Percentiles rank a stretch among this genome's conserved stretches.
phyloP scores from a whole-genome alignment of 2,888 invertebrate species.

The Hyalella azteca region DNA sequence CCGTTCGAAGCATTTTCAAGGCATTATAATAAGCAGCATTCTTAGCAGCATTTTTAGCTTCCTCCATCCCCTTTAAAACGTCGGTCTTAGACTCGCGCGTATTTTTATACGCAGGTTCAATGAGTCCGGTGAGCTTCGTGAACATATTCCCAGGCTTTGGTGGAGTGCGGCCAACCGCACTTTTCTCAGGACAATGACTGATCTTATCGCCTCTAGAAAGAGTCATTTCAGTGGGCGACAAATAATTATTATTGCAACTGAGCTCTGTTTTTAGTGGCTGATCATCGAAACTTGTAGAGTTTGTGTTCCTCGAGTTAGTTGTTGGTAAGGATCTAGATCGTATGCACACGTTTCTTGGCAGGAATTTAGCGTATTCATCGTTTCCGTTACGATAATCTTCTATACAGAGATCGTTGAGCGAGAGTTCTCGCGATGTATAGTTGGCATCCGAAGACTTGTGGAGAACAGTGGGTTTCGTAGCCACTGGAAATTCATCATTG shows the following conservation, averaged over 20 bases:
- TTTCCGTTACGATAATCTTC: slow-evolving; percentile 20
- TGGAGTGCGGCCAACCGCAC: neutral
- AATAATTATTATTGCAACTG: neutral
- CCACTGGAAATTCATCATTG: neutral
- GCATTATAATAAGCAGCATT: slow-evolving; percentile 16
- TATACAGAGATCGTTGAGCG: neutral
- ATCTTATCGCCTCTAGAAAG: neutral
- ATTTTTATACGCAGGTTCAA: neutral
- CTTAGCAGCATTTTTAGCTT: slow-evolving; percentile 1
- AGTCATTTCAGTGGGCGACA: neutral
- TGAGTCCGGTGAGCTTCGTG: slow-evolving; percentile 12
- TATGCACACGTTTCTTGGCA: slow-evolving; percentile 26
- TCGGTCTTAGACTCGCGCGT: neutral
- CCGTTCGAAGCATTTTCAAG: neutral
- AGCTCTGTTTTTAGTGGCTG: neutral
- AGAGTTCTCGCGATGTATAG: neutral
- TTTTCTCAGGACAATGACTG: neutral
- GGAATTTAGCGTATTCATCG: slow-evolving; percentile 2
- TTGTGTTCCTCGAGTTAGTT: neutral
- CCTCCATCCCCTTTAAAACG: slow-evolving; percentile 3
- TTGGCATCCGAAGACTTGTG: neutral
- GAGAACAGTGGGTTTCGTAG: neutral
- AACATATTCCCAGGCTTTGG: slow-evolving; percentile 25
- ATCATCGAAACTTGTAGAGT: neutral
- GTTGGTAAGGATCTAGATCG: neutral